Conservation (phyloP, 2,113 vertebrate genomes). For the Oncorhynchus gorbuscha region DNA sequence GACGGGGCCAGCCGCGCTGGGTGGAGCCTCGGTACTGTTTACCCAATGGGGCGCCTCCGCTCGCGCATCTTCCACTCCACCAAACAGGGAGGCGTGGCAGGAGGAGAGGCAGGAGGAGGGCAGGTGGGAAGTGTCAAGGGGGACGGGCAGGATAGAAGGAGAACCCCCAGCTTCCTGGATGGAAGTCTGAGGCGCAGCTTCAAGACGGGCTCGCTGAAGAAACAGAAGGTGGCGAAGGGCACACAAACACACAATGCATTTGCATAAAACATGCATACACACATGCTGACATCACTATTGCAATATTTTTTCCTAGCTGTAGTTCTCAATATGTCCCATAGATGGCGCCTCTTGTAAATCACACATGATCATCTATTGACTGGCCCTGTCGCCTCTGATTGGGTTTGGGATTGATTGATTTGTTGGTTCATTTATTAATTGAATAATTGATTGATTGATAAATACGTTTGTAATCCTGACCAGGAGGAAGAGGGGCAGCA, state of each 20-base stretch:
- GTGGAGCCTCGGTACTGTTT: constrained; percentile 84
- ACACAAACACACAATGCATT: not conserved
- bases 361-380: not conserved
- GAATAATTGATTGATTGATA: not conserved
- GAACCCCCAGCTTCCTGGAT: constrained; percentile 86
- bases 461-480: not conserved
- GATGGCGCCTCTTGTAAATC: not conserved
- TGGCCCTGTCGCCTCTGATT: not conserved
- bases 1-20: constrained; percentile 81
- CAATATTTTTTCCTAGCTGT: not conserved
- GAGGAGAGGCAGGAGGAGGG: constrained; percentile 54
- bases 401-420: not conserved
- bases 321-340: not conserved
- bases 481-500: constrained; percentile 88
- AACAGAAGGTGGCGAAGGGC: constrained; percentile 77
- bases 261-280: no score
- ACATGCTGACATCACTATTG: not conserved
- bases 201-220: constrained; percentile 88
- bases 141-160: constrained; percentile 75
- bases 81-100: constrained; percentile 67
- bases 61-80: constrained; percentile 87
- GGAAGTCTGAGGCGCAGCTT: constrained; percentile 86
- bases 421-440: not conserved
- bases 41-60: constrained; percentile 86
- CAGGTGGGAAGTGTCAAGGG: constrained; percentile 48